Conservation (phyloP, 2,797 vertebrate genomes). For the Neopelma chrysocephalum region DNA sequence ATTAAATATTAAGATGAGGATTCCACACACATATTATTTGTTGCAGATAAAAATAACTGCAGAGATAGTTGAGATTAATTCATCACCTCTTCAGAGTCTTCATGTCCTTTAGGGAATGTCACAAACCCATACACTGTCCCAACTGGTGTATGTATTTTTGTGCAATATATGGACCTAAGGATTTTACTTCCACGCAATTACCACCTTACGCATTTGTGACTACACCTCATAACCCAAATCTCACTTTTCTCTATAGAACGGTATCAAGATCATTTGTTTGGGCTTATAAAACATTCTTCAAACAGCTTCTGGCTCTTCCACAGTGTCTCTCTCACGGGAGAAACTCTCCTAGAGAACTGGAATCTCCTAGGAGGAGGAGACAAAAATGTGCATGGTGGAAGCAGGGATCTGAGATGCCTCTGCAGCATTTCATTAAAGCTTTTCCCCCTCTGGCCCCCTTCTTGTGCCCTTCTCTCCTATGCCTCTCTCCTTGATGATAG, state of each 20-base stretch:
- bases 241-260: background rate
- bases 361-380: background rate
- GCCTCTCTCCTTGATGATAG: background rate
- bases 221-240: background rate
- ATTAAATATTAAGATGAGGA: conserved; percentile 51
- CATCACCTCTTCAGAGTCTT: background rate
- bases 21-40: background rate
- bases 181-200: background rate
- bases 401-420: background rate
- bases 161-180: background rate
- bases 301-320: background rate
- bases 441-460: background rate
- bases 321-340: background rate
- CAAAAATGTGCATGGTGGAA: background rate
- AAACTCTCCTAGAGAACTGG: background rate
- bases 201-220: background rate
- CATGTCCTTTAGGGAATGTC: background rate
- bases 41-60: conserved; percentile 34
- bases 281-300: background rate
- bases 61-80: background rate
- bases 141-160: background rate
- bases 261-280: background rate
- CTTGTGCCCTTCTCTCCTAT: background rate
- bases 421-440: background rate
- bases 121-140: background rate